Conservation (phyloP, 2,888 invertebrate genomes). For the Acronicta aceris region DNA sequence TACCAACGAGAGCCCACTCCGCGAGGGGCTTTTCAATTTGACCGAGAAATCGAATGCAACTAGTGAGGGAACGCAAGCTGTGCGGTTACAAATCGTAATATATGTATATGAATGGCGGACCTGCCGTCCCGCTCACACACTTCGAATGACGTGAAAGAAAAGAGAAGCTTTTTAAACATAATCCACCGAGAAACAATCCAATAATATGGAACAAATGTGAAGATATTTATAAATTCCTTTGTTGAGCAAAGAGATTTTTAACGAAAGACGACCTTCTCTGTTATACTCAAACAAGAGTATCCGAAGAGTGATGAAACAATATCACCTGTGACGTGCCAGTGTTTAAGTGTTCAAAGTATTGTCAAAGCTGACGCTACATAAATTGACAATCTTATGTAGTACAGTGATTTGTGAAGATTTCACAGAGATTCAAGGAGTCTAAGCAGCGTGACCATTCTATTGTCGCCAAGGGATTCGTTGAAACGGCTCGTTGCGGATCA, state of each 20-base stretch:
- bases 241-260: conserved; percentile 46
- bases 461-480: conserved; percentile 69
- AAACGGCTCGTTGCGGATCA: conserved; percentile 70
- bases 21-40: conserved; percentile 67
- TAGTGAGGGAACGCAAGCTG: conserved; percentile 65
- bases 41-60: conserved; percentile 67
- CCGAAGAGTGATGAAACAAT: conserved; percentile 23
- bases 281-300: conserved; percentile 8
- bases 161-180: conserved; percentile 57
- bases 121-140: conserved; percentile 57
- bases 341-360: conserved; percentile 14
- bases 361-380: conserved; percentile 4
- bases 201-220: conserved; percentile 56
- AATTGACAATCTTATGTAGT: conserved; percentile 17
- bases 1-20: conserved; percentile 57
- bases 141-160: conserved; percentile 40
- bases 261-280: conserved; percentile 27
- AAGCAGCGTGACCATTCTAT: conserved; percentile 63
- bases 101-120: conserved; percentile 70
- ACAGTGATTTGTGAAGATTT: conserved; percentile 43
- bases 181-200: conserved; percentile 50
- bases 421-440: conserved; percentile 62
- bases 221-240: conserved; percentile 57
- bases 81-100: conserved; percentile 67
- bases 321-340: conserved; percentile 3